Evolutionary conservation across 2,888 invertebrate genomes (phyloP).

Genomic region (Dicyrtomina minuta): DNA sequence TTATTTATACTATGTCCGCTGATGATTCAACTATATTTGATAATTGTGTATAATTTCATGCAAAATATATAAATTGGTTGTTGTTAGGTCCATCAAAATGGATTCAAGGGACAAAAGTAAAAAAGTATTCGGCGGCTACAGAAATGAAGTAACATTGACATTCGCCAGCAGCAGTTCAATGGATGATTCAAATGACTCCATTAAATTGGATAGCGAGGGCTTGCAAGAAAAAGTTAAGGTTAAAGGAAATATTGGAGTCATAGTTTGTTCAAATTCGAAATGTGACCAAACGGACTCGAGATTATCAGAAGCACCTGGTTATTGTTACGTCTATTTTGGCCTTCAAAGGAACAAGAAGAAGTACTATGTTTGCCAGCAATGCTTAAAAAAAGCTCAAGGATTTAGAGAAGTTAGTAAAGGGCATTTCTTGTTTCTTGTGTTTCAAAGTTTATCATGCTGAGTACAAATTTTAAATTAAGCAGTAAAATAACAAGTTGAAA

Average conservation of each 20-base stretch:
- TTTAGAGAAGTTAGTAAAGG: conserved; percentile 34
- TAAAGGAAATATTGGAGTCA: not conserved
- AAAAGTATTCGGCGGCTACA: too few relatives aligned
- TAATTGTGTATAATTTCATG: too few relatives aligned
- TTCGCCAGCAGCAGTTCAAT: too few relatives aligned
- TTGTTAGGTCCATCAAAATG: too few relatives aligned
- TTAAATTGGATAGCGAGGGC: not conserved
- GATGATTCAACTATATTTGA: too few relatives aligned
- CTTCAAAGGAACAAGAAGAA: conserved; percentile 12
- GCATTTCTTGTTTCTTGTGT: not conserved
- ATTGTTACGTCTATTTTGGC: conserved; percentile 14
- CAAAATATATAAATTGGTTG: too few relatives aligned
- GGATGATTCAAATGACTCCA: too few relatives aligned
- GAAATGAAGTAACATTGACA: too few relatives aligned
- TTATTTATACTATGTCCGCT: too few relatives aligned
- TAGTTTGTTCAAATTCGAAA: conserved; percentile 9
- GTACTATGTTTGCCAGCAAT: conserved; percentile 34
- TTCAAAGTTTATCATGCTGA: too few relatives aligned
- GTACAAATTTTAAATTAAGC: not conserved
- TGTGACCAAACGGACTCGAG: not conserved
- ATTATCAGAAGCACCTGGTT: not conserved
- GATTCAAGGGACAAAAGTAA: too few relatives aligned
- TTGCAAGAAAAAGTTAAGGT: not conserved
- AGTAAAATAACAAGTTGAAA: not conserved
- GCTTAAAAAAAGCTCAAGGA: conserved; percentile 28